These are phyloP conservation scores for Heterodera schachtii DNA, from an alignment of 1,140 invertebrate genomes.

Conservation along the genomic window DNA sequence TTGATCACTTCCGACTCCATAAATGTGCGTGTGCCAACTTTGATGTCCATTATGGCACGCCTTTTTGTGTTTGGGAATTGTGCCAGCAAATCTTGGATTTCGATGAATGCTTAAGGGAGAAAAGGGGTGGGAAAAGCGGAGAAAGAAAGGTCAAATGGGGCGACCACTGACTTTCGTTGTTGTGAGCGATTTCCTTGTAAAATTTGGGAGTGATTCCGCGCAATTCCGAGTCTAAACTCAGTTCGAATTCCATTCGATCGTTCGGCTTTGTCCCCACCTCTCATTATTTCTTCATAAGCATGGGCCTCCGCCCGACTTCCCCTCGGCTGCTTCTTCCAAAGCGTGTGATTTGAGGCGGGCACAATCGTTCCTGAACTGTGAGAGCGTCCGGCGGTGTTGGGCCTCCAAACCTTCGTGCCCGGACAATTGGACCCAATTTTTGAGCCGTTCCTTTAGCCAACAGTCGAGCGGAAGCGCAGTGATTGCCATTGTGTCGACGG, in stretches of 20 bases:
- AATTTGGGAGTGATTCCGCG: constrained; percentile 81
- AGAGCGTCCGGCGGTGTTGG: background rate
- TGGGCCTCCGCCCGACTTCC: constrained; percentile 70
- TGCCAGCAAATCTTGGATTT: constrained; percentile 83
- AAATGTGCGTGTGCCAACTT: constrained; percentile 83
- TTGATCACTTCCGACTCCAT: constrained; percentile 90
- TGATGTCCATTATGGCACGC: constrained; percentile 84
- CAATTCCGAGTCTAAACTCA: constrained; percentile 71
- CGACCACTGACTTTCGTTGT: constrained; percentile 74
- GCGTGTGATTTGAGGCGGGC: constrained; percentile 86
- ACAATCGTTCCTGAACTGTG: constrained; percentile 68
- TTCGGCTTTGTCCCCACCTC: constrained; percentile 46
- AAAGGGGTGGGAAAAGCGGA: constrained; percentile 37
- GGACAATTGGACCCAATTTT: constrained; percentile 85
- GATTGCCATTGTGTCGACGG: constrained; percentile 79
- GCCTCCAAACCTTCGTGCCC: constrained; percentile 74
- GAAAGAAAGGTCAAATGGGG: background rate
- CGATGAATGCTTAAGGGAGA: constrained; percentile 74
- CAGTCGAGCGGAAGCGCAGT: constrained; percentile 86
- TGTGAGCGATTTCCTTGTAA: constrained; percentile 82
- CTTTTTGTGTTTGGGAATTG: constrained; percentile 77
- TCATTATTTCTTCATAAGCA: constrained; percentile 80
- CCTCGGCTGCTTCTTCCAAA: constrained; percentile 82
- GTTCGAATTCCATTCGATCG: background rate
- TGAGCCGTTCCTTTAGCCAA: constrained; percentile 77